A percentile compares a stretch with the other conserved stretches of the same genome.
Conservation (phyloP, 2,113 vertebrate species). For the Taurulus bubalis region DNA sequence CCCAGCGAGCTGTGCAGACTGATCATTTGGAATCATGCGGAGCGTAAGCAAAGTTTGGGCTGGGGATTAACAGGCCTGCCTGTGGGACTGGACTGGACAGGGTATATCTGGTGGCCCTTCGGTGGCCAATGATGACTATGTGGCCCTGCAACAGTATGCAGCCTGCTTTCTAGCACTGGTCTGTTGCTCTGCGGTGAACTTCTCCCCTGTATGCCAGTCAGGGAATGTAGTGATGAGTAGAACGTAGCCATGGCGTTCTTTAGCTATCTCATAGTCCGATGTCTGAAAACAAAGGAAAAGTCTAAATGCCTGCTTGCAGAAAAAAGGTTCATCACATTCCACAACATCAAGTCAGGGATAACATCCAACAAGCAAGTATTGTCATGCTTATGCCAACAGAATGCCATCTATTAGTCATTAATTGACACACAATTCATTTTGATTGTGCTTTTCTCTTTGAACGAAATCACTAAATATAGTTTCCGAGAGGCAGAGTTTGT, state of each 20-base stretch:
- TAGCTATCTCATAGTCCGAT: conserved; percentile 33
- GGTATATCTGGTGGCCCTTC: conserved; percentile 29
- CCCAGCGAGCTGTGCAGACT: conserved; percentile 54
- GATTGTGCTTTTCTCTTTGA: not conserved
- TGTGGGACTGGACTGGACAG: conserved; percentile 52
- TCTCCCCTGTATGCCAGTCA: conserved; percentile 45
- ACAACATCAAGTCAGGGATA: not conserved
- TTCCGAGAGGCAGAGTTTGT: not conserved
- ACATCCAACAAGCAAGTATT: not conserved
- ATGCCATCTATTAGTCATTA: not conserved
- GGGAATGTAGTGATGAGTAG: conserved; percentile 52
- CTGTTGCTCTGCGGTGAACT: conserved; percentile 47
- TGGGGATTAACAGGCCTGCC: conserved; percentile 75
- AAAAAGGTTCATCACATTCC: not conserved
- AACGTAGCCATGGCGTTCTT: conserved; percentile 64
- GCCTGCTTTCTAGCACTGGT: conserved; percentile 40
- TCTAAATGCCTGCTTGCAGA: conserved; percentile 1
- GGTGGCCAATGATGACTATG: conserved; percentile 54
- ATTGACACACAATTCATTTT: not conserved
- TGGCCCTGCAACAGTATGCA: conserved; percentile 57
- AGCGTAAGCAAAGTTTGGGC: conserved; percentile 77
- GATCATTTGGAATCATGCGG: conserved; percentile 69
- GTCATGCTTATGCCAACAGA: not conserved
- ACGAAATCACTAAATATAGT: not conserved
- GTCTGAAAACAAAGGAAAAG: conserved; percentile 35